Evolutionary conservation across 1,140 invertebrate genomes (phyloP).

Genomic region (Drosophila orena): DNA sequence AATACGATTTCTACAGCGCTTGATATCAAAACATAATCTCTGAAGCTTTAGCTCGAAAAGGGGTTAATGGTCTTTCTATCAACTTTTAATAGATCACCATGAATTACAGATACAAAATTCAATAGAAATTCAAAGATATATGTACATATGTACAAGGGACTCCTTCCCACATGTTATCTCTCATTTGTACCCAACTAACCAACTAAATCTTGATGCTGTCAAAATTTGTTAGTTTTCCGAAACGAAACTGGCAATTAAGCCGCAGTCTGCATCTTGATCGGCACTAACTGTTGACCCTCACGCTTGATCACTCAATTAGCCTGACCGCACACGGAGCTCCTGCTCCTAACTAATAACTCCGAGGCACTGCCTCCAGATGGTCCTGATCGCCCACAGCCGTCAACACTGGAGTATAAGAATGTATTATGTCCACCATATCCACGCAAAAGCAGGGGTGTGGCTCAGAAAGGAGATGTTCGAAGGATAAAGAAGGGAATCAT

Average conservation of each 20-base stretch:
- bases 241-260: conserved; percentile 43
- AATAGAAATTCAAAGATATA: no score
- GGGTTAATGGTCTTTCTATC: no score
- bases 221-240: conserved; percentile 52
- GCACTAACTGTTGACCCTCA: conserved; percentile 50
- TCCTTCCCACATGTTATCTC: conserved; percentile 2
- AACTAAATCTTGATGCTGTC: conserved; percentile 51
- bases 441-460: conserved; percentile 37
- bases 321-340: conserved; percentile 50
- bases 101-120: not conserved
- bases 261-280: conserved; percentile 22
- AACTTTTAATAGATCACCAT: no score
- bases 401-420: conserved; percentile 43
- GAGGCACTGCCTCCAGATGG: conserved; percentile 42
- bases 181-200: conserved; percentile 26
- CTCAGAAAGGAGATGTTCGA: conserved; percentile 31
- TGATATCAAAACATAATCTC: not conserved
- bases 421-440: conserved; percentile 16
- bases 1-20: conserved; percentile 7
- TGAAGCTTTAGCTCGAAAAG: not conserved
- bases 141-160: no score
- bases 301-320: conserved; percentile 63
- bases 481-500: conserved; percentile 44
- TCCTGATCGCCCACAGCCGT: conserved; percentile 42
- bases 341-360: conserved; percentile 30